A percentile compares a stretch with the other conserved stretches of the same genome.
phyloP scores from a whole-genome alignment of 2,113 vertebrate genomes.

The Strix uralensis region DNA sequence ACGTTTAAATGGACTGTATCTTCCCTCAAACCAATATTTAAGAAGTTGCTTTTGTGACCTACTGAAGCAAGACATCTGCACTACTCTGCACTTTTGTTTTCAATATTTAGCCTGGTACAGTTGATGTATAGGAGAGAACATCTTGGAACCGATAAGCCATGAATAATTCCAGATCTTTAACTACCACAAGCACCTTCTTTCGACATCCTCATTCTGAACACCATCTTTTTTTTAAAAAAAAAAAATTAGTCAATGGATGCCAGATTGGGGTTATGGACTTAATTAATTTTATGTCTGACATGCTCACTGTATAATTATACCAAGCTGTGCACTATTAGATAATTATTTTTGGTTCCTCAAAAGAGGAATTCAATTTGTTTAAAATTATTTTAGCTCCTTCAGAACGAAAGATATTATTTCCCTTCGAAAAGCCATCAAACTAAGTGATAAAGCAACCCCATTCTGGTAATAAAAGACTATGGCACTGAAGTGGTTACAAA shows the following conservation, averaged over 20 bases:
- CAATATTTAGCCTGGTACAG: neutral
- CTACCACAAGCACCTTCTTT: constrained; percentile 3
- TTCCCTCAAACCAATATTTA: neutral
- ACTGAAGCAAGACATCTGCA: constrained; percentile 11
- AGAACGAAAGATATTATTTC: neutral
- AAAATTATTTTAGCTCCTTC: neutral
- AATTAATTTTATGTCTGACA: constrained; percentile 34
- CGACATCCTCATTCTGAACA: neutral
- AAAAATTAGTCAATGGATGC: neutral
- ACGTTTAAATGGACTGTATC: neutral
- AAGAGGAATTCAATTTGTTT: constrained; percentile 21
- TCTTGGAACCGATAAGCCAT: neutral
- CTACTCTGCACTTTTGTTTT: constrained; percentile 26
- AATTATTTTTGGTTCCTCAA: constrained; percentile 46
- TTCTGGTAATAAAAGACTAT: constrained; percentile 10
- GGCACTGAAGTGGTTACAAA: constrained; percentile 83
- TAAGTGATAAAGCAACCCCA: neutral
- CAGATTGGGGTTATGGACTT: constrained; percentile 8
- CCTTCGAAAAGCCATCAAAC: neutral
- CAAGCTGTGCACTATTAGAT: constrained; percentile 10
- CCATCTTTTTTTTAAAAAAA: neutral
- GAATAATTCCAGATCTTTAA: constrained; percentile 20
- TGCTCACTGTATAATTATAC: neutral
- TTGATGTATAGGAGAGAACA: neutral
- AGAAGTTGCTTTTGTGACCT: neutral